Percentiles rank a stretch among this genome's conserved stretches.
These are phyloP conservation scores for Synanceia verrucosa DNA, from an alignment of 2,797 vertebrate genomes.

Conservation along the genomic window DNA sequence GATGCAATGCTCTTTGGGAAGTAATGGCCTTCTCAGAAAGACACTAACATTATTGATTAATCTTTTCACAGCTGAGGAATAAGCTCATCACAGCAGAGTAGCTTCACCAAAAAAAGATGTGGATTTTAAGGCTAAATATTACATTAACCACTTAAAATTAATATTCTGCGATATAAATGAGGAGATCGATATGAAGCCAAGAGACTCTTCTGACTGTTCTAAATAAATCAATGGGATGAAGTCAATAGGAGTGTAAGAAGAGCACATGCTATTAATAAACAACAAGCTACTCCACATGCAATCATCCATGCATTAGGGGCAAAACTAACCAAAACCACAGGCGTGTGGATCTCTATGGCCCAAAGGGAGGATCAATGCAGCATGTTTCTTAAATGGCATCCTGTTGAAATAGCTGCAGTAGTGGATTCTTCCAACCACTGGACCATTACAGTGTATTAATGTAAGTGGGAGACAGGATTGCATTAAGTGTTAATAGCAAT, in stretches of 20 bases:
- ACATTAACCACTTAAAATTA: neutral
- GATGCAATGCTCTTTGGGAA: neutral
- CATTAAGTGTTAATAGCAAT: constrained; percentile 59
- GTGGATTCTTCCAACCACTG: constrained; percentile 27
- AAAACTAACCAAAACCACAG: constrained; percentile 21
- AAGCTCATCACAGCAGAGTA: neutral
- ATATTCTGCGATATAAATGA: constrained; percentile 20
- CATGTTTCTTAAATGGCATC: constrained; percentile 43
- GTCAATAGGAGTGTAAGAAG: constrained; percentile 1
- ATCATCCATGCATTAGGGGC: neutral
- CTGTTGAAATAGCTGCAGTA: constrained; percentile 23
- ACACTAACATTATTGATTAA: constrained; percentile 11
- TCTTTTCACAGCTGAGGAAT: constrained; percentile 25
- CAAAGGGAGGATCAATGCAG: constrained; percentile 21
- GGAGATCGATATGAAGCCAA: constrained; percentile 12
- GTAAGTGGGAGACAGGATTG: constrained; percentile 33
- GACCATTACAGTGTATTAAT: constrained; percentile 46
- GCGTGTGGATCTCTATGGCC: neutral
- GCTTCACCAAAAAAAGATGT: neutral
- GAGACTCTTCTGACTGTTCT: constrained; percentile 19
- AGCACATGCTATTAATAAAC: constrained; percentile 21
- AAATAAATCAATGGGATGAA: constrained; percentile 13
- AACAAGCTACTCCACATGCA: neutral
- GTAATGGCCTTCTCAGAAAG: constrained; percentile 2
- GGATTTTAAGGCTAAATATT: neutral